A percentile compares a stretch with the other conserved stretches of the same genome.
These are phyloP conservation scores for Cosmia pyralina DNA, from an alignment of 2,888 invertebrate species.

Conservation along the genomic window DNA sequence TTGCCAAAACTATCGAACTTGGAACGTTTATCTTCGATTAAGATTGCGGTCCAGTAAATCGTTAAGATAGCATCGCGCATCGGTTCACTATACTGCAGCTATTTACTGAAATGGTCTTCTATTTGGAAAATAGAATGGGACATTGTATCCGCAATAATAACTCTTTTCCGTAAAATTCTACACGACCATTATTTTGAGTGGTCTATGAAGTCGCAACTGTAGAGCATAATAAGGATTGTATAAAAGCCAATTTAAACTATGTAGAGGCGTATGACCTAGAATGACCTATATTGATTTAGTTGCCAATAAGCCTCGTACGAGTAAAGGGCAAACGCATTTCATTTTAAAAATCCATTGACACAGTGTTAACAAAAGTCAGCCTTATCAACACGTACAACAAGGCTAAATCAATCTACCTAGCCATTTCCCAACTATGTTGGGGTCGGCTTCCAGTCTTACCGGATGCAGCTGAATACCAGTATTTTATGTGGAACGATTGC, in stretches of 20 bases:
- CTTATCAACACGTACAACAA: neutral
- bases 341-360: neutral
- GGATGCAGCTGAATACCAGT: too few relatives aligned
- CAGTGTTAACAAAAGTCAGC: neutral
- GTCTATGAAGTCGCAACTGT: neutral
- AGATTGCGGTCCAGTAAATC: conserved; percentile 28
- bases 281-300: neutral
- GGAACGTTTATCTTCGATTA: conserved; percentile 39
- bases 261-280: neutral
- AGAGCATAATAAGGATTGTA: neutral
- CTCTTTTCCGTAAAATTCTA: neutral
- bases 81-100: neutral
- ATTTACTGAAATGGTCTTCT: neutral
- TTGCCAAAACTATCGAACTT: conserved; percentile 40
- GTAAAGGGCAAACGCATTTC: neutral
- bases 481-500: too few relatives aligned
- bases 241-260: neutral
- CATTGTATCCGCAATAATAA: neutral
- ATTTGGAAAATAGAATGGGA: neutral
- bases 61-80: conserved; percentile 15
- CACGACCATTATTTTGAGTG: neutral
- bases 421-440: too few relatives aligned
- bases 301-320: neutral
- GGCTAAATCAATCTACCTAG: too few relatives aligned
- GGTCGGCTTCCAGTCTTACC: too few relatives aligned